A percentile compares a stretch with the other conserved stretches of the same genome.
Evolutionary conservation across 2,888 invertebrate species (phyloP).

Genomic region (Neocrepidodera transversa): DNA sequence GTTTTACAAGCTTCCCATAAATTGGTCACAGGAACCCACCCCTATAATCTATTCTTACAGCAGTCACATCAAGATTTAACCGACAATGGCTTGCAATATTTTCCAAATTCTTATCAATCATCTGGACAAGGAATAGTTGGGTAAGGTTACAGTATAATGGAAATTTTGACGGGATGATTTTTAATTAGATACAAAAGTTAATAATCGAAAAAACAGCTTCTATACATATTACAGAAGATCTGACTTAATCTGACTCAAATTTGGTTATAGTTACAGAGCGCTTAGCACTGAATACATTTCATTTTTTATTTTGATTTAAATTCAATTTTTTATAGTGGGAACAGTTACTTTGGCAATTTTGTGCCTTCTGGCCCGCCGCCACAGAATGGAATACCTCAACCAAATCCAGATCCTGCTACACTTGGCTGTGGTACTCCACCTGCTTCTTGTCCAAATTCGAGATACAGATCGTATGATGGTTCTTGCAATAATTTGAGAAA

Average conservation of each 20-base stretch:
- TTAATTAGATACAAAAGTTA: too few species aligned
- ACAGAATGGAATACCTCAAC: background rate
- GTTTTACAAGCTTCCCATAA: conserved; percentile 9
- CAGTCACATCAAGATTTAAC: conserved; percentile 6
- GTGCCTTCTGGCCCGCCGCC: background rate
- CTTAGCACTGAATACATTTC: too few species aligned
- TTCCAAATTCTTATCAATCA: conserved; percentile 11
- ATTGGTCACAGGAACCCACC: conserved; percentile 12
- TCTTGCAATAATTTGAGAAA: conserved; percentile 90
- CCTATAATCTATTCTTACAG: conserved; percentile 25
- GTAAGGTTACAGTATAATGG: too few species aligned
- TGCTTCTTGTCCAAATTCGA: conserved; percentile 57
- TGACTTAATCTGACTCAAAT: too few species aligned
- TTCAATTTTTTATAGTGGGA: conserved; percentile 13
- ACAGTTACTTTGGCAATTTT: conserved; percentile 23
- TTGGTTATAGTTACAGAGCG: too few species aligned
- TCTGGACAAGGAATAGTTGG: background rate
- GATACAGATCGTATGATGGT: conserved; percentile 86
- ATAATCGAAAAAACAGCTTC: too few species aligned
- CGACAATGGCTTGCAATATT: conserved; percentile 1
- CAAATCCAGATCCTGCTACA: conserved; percentile 30
- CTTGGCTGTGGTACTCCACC: conserved; percentile 45
- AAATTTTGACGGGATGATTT: too few species aligned
- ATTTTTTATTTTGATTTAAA: too few species aligned
- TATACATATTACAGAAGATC: too few species aligned